Base-by-base conservation (phyloP, 2,797 vertebrate genomes). In the Hemibagrus guttatus region DNA sequence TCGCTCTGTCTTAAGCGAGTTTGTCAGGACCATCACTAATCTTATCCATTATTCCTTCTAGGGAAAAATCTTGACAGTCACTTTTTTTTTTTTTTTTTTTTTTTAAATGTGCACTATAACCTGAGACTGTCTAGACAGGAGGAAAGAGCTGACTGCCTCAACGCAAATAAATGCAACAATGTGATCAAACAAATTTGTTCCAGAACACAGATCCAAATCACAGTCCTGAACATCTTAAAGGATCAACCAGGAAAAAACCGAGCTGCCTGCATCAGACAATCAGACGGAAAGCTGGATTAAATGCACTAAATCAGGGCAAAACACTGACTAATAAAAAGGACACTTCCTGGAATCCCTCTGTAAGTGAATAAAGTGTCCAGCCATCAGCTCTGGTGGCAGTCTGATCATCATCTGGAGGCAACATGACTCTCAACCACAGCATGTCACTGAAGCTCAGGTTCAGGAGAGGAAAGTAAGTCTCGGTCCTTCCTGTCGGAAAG, bases 91-190 rank as follows among this genome's bases (percentile, higher is more conserved):
- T n/a, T n/a, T n/a, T n/a, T n/a, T n/a, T n/a, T n/a, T n/a, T n/a
- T n/a, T n/a, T n/a, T n/a, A n/a, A 86, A 89, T 31, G 52, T 35
- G 52, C 78, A 82, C 84, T 82, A 87, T 83, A 89, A 89, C 79
- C 84, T 61, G 54, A 85, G 84, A 75, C 59, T 35, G 86, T 90
- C 88, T 90, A 90, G 91, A 91, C 89, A n/a, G 80, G 82, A 86
- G 87, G 61, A 87, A 88, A 84, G 86, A 87, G 71, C 74, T 64
- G 87, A 86, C 84, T 2, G 52, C 78, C 63, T 85, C 31, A 82
- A 87, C 85, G 83, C 69, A 83, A 88, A 82, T 75, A 87, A 90
- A 89, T 75, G 72, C 71, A 81, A 87, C 61, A 79, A 81, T 85
- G 76, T 74, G 59, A 69, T 89, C 54, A 84, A 86, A 86, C 52